Conservation (phyloP, 2,113 vertebrate genomes). For the Sakesphorus luctuosus region DNA sequence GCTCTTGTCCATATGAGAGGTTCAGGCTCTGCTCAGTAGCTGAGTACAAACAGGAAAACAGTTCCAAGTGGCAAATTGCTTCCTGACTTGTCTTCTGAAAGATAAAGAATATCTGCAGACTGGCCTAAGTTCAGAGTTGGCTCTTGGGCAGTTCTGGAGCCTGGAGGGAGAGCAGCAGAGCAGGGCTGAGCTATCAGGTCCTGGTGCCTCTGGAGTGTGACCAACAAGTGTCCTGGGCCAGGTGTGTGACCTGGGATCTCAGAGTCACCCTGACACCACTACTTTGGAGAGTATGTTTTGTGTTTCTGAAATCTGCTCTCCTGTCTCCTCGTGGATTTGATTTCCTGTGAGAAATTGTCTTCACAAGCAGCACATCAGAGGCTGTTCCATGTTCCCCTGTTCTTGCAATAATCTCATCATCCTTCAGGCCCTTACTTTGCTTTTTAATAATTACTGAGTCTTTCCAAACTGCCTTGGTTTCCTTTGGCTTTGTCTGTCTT, state of each 20-base stretch:
- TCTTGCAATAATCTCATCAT: not conserved
- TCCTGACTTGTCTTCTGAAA: not conserved
- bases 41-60: not conserved
- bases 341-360: not conserved
- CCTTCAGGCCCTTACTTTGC: not conserved
- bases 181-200: not conserved
- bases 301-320: not conserved
- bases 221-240: not conserved
- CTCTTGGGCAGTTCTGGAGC: not conserved
- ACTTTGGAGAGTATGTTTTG: not conserved
- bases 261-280: fast-evolving
- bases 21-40: not conserved
- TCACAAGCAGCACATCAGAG: not conserved
- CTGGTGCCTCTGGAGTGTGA: not conserved
- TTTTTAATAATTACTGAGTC: not conserved
- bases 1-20: not conserved
- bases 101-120: not conserved
- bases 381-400: not conserved
- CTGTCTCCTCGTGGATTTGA: not conserved
- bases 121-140: not conserved
- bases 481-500: not conserved
- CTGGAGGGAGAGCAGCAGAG: not conserved
- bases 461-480: not conserved
- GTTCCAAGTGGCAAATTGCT: not conserved
- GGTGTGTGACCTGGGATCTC: not conserved